Evolutionary conservation across 2,797 vertebrate genomes (phyloP).

Genomic region (Lepidocolaptes lacrymiger): DNA sequence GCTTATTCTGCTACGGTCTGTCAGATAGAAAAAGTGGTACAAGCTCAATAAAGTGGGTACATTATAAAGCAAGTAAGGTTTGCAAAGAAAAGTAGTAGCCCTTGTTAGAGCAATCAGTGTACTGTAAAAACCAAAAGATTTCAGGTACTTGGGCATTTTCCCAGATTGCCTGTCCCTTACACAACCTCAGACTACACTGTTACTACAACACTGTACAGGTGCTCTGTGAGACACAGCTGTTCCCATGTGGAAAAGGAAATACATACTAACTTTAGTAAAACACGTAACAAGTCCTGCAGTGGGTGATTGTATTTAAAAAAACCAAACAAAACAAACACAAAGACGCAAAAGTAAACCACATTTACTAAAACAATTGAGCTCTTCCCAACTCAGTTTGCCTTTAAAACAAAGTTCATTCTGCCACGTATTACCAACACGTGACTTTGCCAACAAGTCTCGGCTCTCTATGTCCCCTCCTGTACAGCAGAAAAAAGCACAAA

Average conservation of each 20-base stretch:
- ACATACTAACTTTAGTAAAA: not conserved
- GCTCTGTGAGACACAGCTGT: not conserved
- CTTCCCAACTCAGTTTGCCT: not conserved
- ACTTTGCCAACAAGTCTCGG: not conserved
- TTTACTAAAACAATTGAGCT: not conserved
- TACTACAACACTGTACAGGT: not conserved
- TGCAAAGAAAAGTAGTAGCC: not conserved
- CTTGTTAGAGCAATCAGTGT: not conserved
- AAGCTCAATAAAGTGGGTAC: not conserved
- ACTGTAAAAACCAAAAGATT: not conserved
- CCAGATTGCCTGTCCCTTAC: not conserved
- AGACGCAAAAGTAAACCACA: not conserved
- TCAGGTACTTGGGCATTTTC: not conserved
- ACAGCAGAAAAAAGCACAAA: not conserved
- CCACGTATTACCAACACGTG: rapidly evolving
- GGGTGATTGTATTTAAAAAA: not conserved
- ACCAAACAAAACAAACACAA: not conserved
- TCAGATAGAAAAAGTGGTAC: not conserved
- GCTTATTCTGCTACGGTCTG: not conserved
- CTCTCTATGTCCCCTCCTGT: not conserved
- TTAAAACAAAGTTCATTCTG: not conserved
- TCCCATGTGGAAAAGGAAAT: not conserved
- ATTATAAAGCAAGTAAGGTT: not conserved
- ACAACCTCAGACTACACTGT: not conserved
- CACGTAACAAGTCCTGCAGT: not conserved